Base-by-base conservation (phyloP, 2,797 vertebrate species). In the Tenualosa thibaudeaui region DNA sequence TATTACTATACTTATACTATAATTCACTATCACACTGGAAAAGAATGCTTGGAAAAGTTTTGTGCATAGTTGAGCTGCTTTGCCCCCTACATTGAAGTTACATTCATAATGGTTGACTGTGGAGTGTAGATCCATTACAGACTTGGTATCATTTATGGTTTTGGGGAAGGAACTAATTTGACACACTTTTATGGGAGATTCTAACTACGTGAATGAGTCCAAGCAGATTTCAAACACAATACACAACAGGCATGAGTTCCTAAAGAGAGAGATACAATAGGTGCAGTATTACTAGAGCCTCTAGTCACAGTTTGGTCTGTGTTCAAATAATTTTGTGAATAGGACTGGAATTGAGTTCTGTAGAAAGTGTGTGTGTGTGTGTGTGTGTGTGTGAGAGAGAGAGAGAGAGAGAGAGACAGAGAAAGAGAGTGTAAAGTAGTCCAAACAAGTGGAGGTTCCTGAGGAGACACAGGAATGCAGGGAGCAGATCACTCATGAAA, bases 381-480 rank as follows among this genome's bases (percentile, higher is more conserved):
- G 26, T 37, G 62, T 31, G 62, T 9, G 31, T 19, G 68, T 19
- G 68, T 40, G 68, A 7, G 68, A 37, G 68, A 5, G 31, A 15
- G 68, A 5, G 65, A 31, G 65, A 9, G 8, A 51, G 50, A 51
- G 50, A 51, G 50, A 51, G 12, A 51, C 3, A 13, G 50, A 51
- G 50, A 51, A 7, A 51, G 50, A 51, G 50, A 51, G 50, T 6
- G 51, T 13, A 12, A 62, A 62, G 17, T 62, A 24, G 60, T 62
- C n/a, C 60, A 62, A 26, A 62, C 24, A 26, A 62, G 24, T 62
- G 17, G 17, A 31, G 62, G 62, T 26, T 65, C 62, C 62, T 65
- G 62, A 65, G 62, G 62, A 65, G 62, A 65, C 62, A 65, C 62
- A 65, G 62, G 24, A 65, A 65, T 65, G 62, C 12, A 3, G 31